phyloP scores from a whole-genome alignment of 2,888 invertebrate genomes.

The Cantharis lateralis region DNA sequence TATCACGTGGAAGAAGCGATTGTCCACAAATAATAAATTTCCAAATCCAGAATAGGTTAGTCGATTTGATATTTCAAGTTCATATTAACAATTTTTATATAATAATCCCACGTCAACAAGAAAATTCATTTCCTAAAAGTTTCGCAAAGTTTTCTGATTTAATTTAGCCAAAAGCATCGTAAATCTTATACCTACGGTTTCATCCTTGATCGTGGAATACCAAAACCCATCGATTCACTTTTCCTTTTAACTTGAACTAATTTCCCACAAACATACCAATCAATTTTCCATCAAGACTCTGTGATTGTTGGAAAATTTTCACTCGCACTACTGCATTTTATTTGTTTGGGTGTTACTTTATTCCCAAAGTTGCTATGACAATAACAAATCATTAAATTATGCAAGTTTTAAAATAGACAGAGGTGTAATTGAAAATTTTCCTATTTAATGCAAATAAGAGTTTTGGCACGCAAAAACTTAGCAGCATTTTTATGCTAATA shows the following conservation, averaged over 20 bases:
- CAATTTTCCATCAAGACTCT: not conserved
- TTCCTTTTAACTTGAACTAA: not conserved
- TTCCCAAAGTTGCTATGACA: constrained; percentile 19
- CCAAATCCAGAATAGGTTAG: not conserved
- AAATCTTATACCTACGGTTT: not conserved
- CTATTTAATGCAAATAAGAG: not conserved
- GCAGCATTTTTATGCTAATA: not conserved
- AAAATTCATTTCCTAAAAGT: not conserved
- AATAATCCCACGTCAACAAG: not conserved
- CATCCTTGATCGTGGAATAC: not conserved
- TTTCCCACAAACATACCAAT: not conserved
- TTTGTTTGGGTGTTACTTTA: not conserved
- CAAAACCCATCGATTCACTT: not conserved
- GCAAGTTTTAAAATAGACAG: not conserved
- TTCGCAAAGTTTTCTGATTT: not conserved
- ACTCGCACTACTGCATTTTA: not conserved
- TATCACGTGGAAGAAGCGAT: not conserved
- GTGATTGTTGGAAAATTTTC: not conserved
- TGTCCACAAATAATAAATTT: not conserved
- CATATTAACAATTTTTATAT: not conserved
- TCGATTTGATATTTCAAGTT: not conserved
- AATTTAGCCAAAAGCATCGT: not conserved
- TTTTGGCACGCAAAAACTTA: not conserved
- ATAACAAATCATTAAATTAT: constrained; percentile 18
- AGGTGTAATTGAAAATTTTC: not conserved